Percentiles rank a stretch among this genome's conserved stretches.
phyloP scores from a whole-genome alignment of 2,888 invertebrate genomes.

The Drosophila leonis region DNA sequence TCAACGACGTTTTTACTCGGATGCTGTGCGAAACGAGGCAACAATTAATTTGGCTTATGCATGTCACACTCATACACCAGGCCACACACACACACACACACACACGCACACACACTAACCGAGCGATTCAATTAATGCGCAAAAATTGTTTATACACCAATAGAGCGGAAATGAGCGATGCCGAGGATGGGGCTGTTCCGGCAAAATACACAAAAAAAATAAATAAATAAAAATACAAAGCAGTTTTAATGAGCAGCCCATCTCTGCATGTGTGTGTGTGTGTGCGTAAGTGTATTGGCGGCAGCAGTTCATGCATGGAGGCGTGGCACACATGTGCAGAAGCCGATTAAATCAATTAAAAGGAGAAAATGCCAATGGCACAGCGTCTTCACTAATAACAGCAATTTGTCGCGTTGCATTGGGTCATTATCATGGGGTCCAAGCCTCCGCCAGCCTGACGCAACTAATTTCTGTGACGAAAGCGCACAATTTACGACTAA shows the following conservation, averaged over 20 bases:
- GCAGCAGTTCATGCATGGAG: neutral
- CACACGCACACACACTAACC: slow-evolving; percentile 29
- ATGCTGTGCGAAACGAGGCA: slow-evolving; percentile 60
- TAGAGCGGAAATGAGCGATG: slow-evolving; percentile 70
- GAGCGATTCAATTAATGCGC: slow-evolving; percentile 73
- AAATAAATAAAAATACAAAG: slow-evolving; percentile 46
- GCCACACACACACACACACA: slow-evolving; percentile 28
- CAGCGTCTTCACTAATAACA: slow-evolving; percentile 48
- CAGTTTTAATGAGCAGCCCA: slow-evolving; percentile 66
- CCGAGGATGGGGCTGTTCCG: slow-evolving; percentile 5
- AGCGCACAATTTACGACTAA: slow-evolving; percentile 36
- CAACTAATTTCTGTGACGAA: slow-evolving; percentile 62
- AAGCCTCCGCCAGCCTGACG: neutral
- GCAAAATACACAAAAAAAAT: slow-evolving; percentile 33
- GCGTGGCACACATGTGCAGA: slow-evolving; percentile 35
- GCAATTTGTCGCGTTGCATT: slow-evolving; percentile 54
- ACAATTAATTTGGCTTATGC: slow-evolving; percentile 78
- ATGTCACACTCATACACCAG: slow-evolving; percentile 55
- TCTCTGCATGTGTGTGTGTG: slow-evolving; percentile 10
- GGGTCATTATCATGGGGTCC: slow-evolving; percentile 56
- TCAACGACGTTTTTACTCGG: slow-evolving; percentile 36
- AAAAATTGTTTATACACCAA: slow-evolving; percentile 78
- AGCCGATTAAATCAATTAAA: slow-evolving; percentile 80
- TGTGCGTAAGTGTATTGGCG: slow-evolving; percentile 12
- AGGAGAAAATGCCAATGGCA: slow-evolving; percentile 59